phyloP scores from a whole-genome alignment of 2,888 invertebrate genomes.

The Drosophila quasianomalipes region DNA sequence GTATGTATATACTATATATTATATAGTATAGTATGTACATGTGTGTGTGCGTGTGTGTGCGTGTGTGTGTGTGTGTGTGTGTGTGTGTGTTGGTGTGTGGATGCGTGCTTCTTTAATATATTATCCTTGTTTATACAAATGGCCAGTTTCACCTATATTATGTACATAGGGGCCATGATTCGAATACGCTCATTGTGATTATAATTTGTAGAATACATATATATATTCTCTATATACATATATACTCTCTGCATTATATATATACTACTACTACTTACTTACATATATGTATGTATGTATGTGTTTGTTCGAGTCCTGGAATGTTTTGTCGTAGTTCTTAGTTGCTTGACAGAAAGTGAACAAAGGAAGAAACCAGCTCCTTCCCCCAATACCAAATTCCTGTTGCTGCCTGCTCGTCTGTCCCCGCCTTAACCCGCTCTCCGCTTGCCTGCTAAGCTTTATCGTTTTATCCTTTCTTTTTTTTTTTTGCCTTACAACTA shows the following conservation, averaged over 20 bases:
- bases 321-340: conserved; percentile 35
- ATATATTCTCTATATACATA: not conserved
- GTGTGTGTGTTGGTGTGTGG: conserved; percentile 1
- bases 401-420: conserved; percentile 4
- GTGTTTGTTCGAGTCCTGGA: conserved; percentile 29
- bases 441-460: conserved; percentile 18
- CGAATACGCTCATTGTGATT: conserved; percentile 8
- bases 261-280: not conserved
- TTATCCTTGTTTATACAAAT: conserved; percentile 2
- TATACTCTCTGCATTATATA: not conserved
- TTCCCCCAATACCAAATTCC: not conserved
- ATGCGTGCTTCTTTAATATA: not conserved
- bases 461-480: conserved; percentile 7
- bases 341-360: conserved; percentile 32
- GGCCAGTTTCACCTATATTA: not conserved
- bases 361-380: conserved; percentile 3
- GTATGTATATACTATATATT: not conserved
- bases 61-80: not conserved
- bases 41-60: not conserved
- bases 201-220: conserved; percentile 11
- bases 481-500: not conserved
- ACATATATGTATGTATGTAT: conserved; percentile 9
- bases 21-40: not conserved
- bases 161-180: conserved; percentile 3
- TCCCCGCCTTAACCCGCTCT: not conserved